Evolutionary conservation across 2,797 vertebrate species (phyloP), one percentile per base, ranked within the genome.

Genomic region (Choloepus didactylus): DNA sequence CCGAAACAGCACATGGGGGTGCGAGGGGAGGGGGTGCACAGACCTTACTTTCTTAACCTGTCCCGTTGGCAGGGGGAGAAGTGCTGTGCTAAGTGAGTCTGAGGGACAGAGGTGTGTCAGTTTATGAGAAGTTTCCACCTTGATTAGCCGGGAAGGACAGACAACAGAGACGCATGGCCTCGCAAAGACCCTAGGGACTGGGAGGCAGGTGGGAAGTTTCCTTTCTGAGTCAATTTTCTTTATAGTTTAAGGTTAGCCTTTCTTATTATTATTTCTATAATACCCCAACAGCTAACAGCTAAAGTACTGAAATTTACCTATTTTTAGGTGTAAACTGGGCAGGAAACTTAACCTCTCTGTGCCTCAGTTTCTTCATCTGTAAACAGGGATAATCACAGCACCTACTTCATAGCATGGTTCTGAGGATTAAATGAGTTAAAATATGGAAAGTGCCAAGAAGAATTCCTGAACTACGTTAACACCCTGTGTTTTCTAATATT

Each of bases 391-490:
- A 76, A 67, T 11, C 54, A 38, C 5, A 83, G 9, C 23, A 19
- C 44, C 49, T 19, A 23, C 67, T 56, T 51, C 1, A 21, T 1
- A 73, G 23, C 49, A 3, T 25, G 82, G 14, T 49, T 66, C 25
- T 41, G 49, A 89, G 6, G 56, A 59, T 38, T 35, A 35, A 95
- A 3, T 79, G 51, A 70, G 15, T 72, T 95, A 67, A 96, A 83
- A 60, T 23, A 49, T 6, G 31, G 29, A 19, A 94, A 60, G 79
- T 51, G 16, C 51, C 70, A 84, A 6, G 18, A 62, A 73, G 70
- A 54, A 18, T 73, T 94, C 44, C 18, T 62, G 56, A 73, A 70
- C 7, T 54, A 64, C 25, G 9, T 93, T 84, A 49, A 83, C 12
- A 35, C 41, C 44, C 31, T 25, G 0, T 67, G 73, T 31, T 91